These are phyloP conservation scores for Petrocephalus microphthalmus DNA, from an alignment of 2,113 vertebrate species.

Conservation along the genomic window DNA sequence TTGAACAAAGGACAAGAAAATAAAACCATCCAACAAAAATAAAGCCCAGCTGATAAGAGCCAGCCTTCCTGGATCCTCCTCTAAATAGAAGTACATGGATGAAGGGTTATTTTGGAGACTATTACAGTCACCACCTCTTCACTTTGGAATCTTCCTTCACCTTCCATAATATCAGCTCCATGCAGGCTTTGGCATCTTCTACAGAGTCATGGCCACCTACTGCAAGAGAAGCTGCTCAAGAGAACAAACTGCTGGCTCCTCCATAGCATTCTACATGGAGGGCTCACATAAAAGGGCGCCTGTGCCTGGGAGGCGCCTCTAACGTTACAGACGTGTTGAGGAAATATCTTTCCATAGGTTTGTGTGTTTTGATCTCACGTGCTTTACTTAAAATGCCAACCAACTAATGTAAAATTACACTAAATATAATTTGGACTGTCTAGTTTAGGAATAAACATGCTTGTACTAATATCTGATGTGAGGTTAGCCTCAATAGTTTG, in stretches of 20 bases:
- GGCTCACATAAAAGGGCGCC: neutral
- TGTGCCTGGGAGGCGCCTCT: neutral
- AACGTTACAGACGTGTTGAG: neutral
- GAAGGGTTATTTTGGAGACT: neutral
- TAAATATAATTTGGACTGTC: neutral
- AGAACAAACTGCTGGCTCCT: neutral
- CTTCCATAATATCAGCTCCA: constrained; percentile 74
- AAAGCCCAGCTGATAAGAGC: neutral
- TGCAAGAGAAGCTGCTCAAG: constrained; percentile 33
- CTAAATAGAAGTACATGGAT: neutral
- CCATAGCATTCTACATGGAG: neutral
- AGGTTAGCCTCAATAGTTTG: neutral
- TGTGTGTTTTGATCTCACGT: neutral
- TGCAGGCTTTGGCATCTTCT: constrained; percentile 64
- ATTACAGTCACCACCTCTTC: constrained; percentile 47
- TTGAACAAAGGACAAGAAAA: neutral
- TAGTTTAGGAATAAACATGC: neutral
- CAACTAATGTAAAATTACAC: neutral
- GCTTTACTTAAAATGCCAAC: neutral
- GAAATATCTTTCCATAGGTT: neutral
- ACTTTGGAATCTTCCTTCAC: constrained; percentile 63
- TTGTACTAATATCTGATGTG: neutral
- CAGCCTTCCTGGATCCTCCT: neutral
- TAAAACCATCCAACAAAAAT: neutral
- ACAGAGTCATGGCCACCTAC: constrained; percentile 62